Percentiles rank a stretch among this genome's conserved stretches.
phyloP scores from a whole-genome alignment of 2,888 invertebrate species.

The Neoscelio sp. region DNA sequence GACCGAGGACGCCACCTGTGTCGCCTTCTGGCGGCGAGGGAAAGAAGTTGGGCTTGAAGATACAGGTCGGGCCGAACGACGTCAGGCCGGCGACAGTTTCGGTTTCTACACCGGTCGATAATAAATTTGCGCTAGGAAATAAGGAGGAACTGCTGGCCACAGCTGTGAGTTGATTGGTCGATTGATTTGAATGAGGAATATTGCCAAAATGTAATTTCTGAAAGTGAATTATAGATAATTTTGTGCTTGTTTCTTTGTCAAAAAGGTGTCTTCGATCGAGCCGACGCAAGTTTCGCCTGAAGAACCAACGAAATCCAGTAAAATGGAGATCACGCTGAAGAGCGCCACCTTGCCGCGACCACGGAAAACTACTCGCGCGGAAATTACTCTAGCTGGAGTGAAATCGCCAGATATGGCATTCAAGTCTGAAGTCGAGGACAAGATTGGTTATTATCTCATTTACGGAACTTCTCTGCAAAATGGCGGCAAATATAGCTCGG shows the following conservation, averaged over 20 bases:
- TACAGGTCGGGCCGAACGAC: constrained; percentile 81
- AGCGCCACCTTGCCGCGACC: constrained; percentile 87
- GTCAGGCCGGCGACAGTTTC: constrained; percentile 80
- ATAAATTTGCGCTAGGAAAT: constrained; percentile 77
- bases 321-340: constrained; percentile 87
- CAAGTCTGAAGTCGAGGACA: constrained; percentile 80
- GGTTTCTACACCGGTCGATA: constrained; percentile 81
- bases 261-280: constrained; percentile 69
- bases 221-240: background rate
- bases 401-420: constrained; percentile 76
- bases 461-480: too few species aligned
- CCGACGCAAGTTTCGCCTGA: constrained; percentile 65
- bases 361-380: constrained; percentile 87
- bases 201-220: constrained; percentile 3
- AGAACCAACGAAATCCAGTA: constrained; percentile 84
- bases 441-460: constrained; percentile 77
- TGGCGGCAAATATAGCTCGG: too few species aligned
- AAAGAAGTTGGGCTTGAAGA: constrained; percentile 78
- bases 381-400: constrained; percentile 85
- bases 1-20: constrained; percentile 79
- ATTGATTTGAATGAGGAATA: background rate
- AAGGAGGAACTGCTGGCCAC: constrained; percentile 72
- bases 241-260: constrained; percentile 1
- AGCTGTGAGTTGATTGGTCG: constrained; percentile 70
- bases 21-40: constrained; percentile 77